Evolutionary conservation across 2,797 vertebrate species (phyloP), one percentile per base, ranked within the genome.

Genomic region (Bovichtus diacanthus): DNA sequence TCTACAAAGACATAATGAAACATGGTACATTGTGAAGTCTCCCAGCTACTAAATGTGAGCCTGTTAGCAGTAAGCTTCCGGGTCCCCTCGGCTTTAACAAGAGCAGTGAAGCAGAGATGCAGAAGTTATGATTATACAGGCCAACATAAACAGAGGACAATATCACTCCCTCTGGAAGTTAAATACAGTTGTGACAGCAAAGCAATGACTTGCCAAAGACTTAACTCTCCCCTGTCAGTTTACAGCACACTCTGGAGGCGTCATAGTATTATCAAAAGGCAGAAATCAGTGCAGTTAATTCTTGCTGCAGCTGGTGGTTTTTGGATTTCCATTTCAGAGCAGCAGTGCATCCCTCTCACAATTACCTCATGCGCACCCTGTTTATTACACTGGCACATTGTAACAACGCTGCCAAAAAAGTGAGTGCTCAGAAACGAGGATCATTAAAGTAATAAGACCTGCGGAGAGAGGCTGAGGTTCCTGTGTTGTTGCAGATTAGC

Each of bases 1-100:
- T 63, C 81, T 19, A 43, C 70, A 76, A 75, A 82, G 78, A 51
- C 70, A 43, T 10, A 73, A 78, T 71, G 64, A 81, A 84, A 84
- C 67, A 27, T 9, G 10, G 38, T 34, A 51, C 23, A 29, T 19
- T 38, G 60, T 69, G 55, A 47, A 47, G 54, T 46, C 38, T 72
- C 31, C 65, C 16, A 21, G 31, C 43, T 36, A n/a, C 60, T 77
- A 38, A 79, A 80, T 25, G 29, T 13, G 27, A 49, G 54, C 5
- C 3, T n/a, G 12, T 34, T 31, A 34, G 54, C 67, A 19, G 10
- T 10, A 34, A 3, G 61, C 51, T 60, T 76, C 50, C 67, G 59
- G 60, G 64, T 66, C 63, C 19, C 19, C 29, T 73, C 43, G 10
- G 49, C 64, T 71, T 77, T 56, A 67, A 74, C 43, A 46, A 63